A percentile compares a stretch with the other conserved stretches of the same genome.
These are phyloP conservation scores for Gymnorhina tibicen DNA, from an alignment of 2,113 vertebrate genomes.

Conservation along the genomic window DNA sequence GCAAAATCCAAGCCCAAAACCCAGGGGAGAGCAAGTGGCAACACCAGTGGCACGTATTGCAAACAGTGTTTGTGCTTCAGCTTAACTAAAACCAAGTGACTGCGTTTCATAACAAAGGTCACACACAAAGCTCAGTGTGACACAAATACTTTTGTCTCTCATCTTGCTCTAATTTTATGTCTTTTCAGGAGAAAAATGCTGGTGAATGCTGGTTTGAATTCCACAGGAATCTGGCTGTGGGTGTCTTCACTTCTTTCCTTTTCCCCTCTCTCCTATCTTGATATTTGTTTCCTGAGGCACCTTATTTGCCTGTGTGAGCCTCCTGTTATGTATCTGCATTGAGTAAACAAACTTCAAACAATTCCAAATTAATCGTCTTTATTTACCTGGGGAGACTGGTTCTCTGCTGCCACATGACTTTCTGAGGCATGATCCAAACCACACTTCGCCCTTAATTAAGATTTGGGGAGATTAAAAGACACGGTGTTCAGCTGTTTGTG, in stretches of 20 bases:
- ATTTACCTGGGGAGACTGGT: slow-evolving; percentile 7
- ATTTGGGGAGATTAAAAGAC: neutral
- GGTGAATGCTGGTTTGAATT: neutral
- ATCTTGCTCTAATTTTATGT: neutral
- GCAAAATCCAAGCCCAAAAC: neutral
- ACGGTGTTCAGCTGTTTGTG: neutral
- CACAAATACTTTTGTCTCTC: neutral
- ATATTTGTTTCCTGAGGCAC: neutral
- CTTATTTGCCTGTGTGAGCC: neutral
- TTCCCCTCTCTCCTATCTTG: neutral
- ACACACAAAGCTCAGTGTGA: neutral
- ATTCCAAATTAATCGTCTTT: slow-evolving; percentile 32
- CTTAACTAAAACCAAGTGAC: neutral
- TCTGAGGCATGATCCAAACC: neutral
- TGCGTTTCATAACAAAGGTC: neutral
- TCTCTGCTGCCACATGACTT: neutral
- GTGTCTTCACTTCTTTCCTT: neutral
- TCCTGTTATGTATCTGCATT: neutral
- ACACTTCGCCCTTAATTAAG: neutral
- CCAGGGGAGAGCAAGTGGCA: neutral
- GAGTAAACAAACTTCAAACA: slow-evolving; percentile 27
- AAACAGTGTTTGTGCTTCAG: neutral
- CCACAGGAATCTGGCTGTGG: neutral
- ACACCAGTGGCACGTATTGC: neutral
- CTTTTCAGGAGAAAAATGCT: neutral